phyloP scores from a whole-genome alignment of 2,113 vertebrate genomes.

The Cranoglanis bouderius region DNA sequence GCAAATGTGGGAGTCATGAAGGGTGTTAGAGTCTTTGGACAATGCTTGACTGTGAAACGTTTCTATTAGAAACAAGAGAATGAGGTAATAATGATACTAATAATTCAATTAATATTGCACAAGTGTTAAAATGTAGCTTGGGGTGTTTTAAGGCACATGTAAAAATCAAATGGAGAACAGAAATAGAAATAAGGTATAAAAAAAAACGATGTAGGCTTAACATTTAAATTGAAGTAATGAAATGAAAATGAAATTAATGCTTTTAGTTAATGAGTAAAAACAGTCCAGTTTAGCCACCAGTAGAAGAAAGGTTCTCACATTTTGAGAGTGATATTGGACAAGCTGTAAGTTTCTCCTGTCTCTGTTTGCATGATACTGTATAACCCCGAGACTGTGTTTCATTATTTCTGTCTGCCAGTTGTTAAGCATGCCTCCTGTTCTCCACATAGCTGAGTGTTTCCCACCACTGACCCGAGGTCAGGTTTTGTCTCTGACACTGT shows the following conservation, averaged over 20 bases:
- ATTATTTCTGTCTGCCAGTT: constrained; percentile 8
- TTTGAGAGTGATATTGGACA: constrained; percentile 31
- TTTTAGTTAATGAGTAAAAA: constrained; percentile 6
- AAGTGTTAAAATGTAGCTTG: not conserved
- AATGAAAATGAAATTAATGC: not conserved
- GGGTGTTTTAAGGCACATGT: not conserved
- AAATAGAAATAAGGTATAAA: not conserved
- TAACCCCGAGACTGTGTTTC: constrained; percentile 30
- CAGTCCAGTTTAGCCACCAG: not conserved
- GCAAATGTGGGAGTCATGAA: not conserved
- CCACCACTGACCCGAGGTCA: not conserved
- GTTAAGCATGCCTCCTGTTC: constrained; percentile 52
- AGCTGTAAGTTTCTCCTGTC: constrained; percentile 6
- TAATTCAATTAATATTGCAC: constrained; percentile 43
- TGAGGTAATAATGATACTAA: not conserved
- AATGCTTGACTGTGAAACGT: not conserved
- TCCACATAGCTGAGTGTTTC: constrained; percentile 12
- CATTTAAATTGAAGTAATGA: constrained; percentile 20
- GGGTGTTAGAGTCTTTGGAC: not conserved
- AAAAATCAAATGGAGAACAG: not conserved
- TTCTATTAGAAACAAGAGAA: not conserved
- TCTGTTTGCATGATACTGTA: constrained; percentile 51
- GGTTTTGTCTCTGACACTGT: not conserved
- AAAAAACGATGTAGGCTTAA: constrained; percentile 25
- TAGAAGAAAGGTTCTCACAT: not conserved